Evolutionary conservation across 1,140 invertebrate species (phyloP), one percentile per base, ranked within the genome.

Genomic region (Magallana angulata): DNA sequence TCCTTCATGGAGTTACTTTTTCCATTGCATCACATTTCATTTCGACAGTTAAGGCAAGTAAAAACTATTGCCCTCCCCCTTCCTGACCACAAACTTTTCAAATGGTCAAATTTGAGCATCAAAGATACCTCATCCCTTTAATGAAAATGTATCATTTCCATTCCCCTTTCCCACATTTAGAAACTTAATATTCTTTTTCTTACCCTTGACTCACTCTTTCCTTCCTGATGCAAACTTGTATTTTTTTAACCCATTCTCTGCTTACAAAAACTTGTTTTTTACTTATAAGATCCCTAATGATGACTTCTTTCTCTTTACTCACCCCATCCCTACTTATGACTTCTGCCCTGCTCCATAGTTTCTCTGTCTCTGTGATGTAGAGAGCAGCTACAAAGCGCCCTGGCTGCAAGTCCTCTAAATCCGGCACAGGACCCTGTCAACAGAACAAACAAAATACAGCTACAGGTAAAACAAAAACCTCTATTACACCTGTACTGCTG

Each of bases 341-440:
- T 58, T 88, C 87, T 1, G 87, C 87, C 16, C 87, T 58, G 81
- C 81, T 83, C 87, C 87, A 88, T 30, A 76, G 68, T 30, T 30
- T 24, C 24, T 76, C 68, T 36, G 68, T 36, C 16, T 58, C 83
- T 24, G 84, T 30, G 18, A 68, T 83, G 59, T 88, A 88, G 24
- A 86, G 36, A 4, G 87, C 84, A 12, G 85, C 87, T n/a, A 85
- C 56, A 85, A 83, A 86, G 14, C 64, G 57, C 8, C 87, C 87
- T 76, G 57, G 85, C 0, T 83, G 57, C 16, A 88, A 18, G 24
- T 85, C 87, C 12, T 30, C 57, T 14, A 58, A 14, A 1, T 82
- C 58, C 1, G 85, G 87, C 3, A 60, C 62, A 6, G 81, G 36
- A 7, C 59, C 81, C 87, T 88, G 18, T 4, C 62, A 82, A 82